phyloP scores from a whole-genome alignment of 2,113 vertebrate species.

The Ceratotherium simum region DNA sequence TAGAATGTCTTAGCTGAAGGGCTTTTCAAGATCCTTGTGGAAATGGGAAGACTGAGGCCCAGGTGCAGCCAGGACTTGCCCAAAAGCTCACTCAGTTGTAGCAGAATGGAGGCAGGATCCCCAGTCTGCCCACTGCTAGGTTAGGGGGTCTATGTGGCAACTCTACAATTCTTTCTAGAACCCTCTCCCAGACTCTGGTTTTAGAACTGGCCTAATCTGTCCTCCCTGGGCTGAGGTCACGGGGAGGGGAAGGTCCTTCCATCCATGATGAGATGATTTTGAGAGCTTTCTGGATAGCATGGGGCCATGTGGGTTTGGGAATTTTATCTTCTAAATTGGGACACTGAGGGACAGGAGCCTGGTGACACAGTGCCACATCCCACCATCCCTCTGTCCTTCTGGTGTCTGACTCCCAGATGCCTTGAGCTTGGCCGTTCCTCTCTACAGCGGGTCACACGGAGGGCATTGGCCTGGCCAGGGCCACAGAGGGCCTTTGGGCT shows the following conservation, averaged over 20 bases:
- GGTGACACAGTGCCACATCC: neutral
- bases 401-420: neutral
- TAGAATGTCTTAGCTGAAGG: neutral
- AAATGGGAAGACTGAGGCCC: neutral
- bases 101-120: neutral
- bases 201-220: neutral
- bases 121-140: neutral
- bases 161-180: neutral
- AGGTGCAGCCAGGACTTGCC: neutral
- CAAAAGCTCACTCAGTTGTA: neutral
- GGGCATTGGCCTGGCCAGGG: conserved; percentile 48
- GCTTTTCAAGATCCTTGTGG: neutral
- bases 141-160: neutral
- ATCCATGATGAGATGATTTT: neutral
- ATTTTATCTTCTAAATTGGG: neutral
- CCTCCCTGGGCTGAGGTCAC: neutral
- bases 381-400: neutral
- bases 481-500: neutral
- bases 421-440: conserved; percentile 19
- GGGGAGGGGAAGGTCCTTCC: neutral
- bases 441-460: conserved; percentile 52
- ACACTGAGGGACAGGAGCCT: neutral
- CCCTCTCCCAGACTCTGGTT: neutral
- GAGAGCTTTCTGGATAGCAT: neutral
- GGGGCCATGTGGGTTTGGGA: neutral